phyloP scores from a whole-genome alignment of 2,113 vertebrate genomes.

The Todiramphus chloris region DNA sequence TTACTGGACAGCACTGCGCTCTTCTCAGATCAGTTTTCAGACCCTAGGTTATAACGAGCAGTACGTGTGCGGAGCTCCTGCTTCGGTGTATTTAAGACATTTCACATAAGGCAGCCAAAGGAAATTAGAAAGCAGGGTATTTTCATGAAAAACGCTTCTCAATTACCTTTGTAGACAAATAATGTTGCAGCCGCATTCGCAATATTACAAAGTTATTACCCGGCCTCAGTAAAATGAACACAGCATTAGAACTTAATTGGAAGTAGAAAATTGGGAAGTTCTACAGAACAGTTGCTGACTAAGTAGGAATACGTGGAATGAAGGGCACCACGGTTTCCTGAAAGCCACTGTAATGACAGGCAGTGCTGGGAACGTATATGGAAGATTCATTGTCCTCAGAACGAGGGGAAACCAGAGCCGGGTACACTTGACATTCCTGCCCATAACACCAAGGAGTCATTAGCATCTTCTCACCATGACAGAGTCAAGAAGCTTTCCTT shows the following conservation, averaged over 20 bases:
- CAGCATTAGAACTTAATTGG: background rate
- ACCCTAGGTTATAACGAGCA: background rate
- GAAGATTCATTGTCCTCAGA: background rate
- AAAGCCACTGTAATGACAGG: background rate
- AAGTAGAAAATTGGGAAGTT: background rate
- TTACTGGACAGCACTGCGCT: background rate
- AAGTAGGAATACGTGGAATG: background rate
- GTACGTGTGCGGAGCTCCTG: background rate
- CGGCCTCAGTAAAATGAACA: background rate
- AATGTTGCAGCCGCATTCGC: background rate
- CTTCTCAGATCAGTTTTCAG: background rate
- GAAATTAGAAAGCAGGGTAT: background rate
- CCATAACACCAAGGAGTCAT: background rate
- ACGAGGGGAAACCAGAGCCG: accelerated
- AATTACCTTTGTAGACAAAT: slow-evolving; percentile 2
- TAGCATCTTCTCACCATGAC: background rate
- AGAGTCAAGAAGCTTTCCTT: background rate
- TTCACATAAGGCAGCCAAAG: background rate
- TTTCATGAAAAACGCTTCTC: background rate
- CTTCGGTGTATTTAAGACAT: background rate
- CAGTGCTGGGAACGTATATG: background rate
- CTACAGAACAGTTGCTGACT: background rate
- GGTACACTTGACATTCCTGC: background rate
- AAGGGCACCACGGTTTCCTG: background rate
- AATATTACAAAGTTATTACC: background rate